Base-by-base conservation (phyloP, 2,888 invertebrate genomes). In the Cryptocephalus primarius region DNA sequence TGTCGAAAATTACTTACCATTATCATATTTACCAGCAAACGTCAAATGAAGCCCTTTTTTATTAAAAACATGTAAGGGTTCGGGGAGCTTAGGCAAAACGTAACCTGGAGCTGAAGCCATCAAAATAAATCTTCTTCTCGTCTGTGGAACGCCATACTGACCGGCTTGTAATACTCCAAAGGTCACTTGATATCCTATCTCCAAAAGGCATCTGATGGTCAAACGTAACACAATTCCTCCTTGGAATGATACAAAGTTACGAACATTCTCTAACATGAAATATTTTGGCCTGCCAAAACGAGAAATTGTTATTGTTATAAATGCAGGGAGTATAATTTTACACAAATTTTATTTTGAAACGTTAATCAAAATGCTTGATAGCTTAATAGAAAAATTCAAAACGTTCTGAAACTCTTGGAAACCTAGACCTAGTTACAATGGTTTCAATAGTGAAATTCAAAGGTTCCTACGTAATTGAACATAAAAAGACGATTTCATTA, bases 121-220 rank as follows among this genome's bases (percentile, higher is more conserved):
- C 33, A 91, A 81, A 39, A 91, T 83, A 34, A 68, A 49, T 40
- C 89, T 74, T 56, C 88, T 71, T 43, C 89, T 72, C 0, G 86
- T 88, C 65, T 90, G 89, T 2, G 90, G 85, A 2, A 90, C 81
- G 0, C 90, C 91, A 62, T 86, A 90, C 63, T 83, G 81, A 1
- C 90, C 91, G 1, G 89, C 89, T 71, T 90, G 90, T 10, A 91
- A 64, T n/a, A 90, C 77, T 0, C 88, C 89, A 62, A 89, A 88
- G 1, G 88, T 83, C 54, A 87, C 88, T 69, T 90, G 89, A 63
- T 91, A 91, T 0, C 89, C 90, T 84, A 91, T 89, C 43, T 81
- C 78, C 32, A 88, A 61, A 11, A 91, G 71, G 53, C 88, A 84
- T 1, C 85, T 71, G 33, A 90, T 65, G 0, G 88, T 84, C 53